phyloP scores from a whole-genome alignment of 2,797 vertebrate species.

The Knipowitschia caucasica region DNA sequence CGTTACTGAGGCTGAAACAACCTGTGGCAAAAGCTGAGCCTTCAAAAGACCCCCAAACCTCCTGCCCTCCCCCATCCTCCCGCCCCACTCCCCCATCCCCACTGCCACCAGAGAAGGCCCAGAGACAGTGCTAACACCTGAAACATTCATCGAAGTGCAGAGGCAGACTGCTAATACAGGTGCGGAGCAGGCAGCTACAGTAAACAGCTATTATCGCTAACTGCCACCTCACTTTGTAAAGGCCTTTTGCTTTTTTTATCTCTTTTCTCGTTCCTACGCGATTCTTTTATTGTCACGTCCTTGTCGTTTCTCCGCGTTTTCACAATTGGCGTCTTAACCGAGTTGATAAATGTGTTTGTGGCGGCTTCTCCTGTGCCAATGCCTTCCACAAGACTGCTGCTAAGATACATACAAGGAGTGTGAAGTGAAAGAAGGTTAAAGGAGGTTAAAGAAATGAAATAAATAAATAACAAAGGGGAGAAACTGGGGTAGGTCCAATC shows the following conservation, averaged over 20 bases:
- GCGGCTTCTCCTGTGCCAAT: constrained; percentile 32
- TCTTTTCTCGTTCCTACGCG: constrained; percentile 25
- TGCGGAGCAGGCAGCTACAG: constrained; percentile 8
- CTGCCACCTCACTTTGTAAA: constrained; percentile 17
- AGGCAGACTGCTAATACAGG: constrained; percentile 49
- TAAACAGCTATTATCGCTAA: constrained; percentile 33
- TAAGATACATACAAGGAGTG: constrained; percentile 54
- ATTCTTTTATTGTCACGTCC: constrained; percentile 44
- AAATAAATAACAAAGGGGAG: constrained; percentile 8
- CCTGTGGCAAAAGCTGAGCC: constrained; percentile 24
- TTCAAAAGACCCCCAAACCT: too few species aligned
- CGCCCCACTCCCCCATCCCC: constrained; percentile 16
- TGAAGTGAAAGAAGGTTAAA: constrained; percentile 43
- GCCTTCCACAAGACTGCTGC: constrained; percentile 30
- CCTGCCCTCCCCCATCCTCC: too few species aligned
- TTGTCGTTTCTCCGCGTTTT: constrained; percentile 43
- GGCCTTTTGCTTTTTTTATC: constrained; percentile 12
- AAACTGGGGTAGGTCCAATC: too few species aligned
- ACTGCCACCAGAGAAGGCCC: constrained; percentile 22
- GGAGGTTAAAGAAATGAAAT: constrained; percentile 14
- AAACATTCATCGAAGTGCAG: constrained; percentile 60
- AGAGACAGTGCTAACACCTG: constrained; percentile 41
- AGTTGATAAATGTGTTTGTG: constrained; percentile 60
- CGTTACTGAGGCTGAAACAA: constrained; percentile 48
- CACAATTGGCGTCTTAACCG: constrained; percentile 32